phyloP scores from a whole-genome alignment of 2,113 vertebrate genomes.

The Hoplias malabaricus region DNA sequence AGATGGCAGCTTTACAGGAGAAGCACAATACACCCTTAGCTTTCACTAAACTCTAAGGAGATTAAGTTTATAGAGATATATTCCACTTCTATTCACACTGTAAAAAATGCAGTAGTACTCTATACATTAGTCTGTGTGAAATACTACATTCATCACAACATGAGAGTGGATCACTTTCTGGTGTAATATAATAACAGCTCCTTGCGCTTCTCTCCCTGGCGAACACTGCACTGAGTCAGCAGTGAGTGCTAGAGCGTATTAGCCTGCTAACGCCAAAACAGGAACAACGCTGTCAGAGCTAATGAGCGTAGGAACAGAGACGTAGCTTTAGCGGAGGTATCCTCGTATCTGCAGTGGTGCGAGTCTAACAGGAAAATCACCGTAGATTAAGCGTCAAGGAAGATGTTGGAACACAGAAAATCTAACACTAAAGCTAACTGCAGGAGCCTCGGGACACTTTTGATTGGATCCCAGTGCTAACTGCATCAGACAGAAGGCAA shows the following conservation, averaged over 20 bases:
- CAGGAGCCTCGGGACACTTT: not conserved
- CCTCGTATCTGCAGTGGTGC: not conserved
- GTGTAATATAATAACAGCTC: not conserved
- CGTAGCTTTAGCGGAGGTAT: not conserved
- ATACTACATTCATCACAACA: too few species aligned
- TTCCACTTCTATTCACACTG: too few species aligned
- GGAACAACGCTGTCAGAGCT: not conserved
- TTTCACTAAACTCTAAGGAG: too few species aligned
- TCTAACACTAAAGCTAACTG: not conserved
- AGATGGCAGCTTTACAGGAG: too few species aligned
- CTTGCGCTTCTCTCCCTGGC: not conserved
- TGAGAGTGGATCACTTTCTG: not conserved
- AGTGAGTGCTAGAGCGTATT: not conserved
- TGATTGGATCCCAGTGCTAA: not conserved
- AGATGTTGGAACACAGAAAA: not conserved
- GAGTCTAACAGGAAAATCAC: not conserved
- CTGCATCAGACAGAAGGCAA: not conserved
- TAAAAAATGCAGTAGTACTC: too few species aligned
- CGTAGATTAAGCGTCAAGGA: constrained; percentile 27
- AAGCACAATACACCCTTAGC: too few species aligned
- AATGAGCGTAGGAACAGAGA: constrained; percentile 7
- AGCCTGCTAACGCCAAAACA: not conserved
- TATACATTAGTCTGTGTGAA: too few species aligned
- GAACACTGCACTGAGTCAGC: not conserved
- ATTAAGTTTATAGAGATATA: too few species aligned